Evolutionary conservation across 1,140 invertebrate genomes (phyloP).

Genomic region (Aphelenchoides fujianensis): DNA sequence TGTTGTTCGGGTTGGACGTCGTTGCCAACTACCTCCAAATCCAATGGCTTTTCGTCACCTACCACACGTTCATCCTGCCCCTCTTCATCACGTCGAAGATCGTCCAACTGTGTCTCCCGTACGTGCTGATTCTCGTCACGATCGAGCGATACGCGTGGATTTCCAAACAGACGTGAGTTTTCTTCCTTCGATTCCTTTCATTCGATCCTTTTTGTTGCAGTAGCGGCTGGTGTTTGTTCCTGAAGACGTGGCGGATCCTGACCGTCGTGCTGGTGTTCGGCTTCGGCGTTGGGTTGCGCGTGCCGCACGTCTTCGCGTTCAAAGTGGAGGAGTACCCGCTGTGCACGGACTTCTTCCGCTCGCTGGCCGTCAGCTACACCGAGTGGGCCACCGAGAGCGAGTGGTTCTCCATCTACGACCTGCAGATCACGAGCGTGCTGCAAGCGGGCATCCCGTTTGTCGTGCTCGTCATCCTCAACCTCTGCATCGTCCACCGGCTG

Average conservation of each 20-base stretch:
- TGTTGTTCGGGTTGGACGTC: slow-evolving; percentile 57
- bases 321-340: slow-evolving; percentile 36
- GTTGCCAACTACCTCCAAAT: slow-evolving; percentile 43
- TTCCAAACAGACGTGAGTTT: slow-evolving; percentile 9
- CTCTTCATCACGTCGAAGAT: slow-evolving; percentile 40
- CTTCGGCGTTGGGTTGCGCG: slow-evolving; percentile 35
- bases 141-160: slow-evolving; percentile 53
- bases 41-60: slow-evolving; percentile 38
- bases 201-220: not conserved
- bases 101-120: slow-evolving; percentile 49
- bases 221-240: slow-evolving; percentile 20
- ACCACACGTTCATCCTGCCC: slow-evolving; percentile 48
- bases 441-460: slow-evolving; percentile 53
- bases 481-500: slow-evolving; percentile 28
- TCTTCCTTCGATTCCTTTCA: slow-evolving; percentile 4
- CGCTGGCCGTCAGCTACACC: slow-evolving; percentile 13
- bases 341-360: slow-evolving; percentile 49
- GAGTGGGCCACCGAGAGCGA: slow-evolving; percentile 34
- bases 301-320: slow-evolving; percentile 40
- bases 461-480: slow-evolving; percentile 44
- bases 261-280: slow-evolving; percentile 32
- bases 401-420: slow-evolving; percentile 38
- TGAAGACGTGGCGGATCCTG: slow-evolving; percentile 35
- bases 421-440: slow-evolving; percentile 42
- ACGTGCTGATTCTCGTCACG: slow-evolving; percentile 56